Evolutionary conservation across 2,797 vertebrate genomes (phyloP).

Genomic region (Tragopan temminckii): DNA sequence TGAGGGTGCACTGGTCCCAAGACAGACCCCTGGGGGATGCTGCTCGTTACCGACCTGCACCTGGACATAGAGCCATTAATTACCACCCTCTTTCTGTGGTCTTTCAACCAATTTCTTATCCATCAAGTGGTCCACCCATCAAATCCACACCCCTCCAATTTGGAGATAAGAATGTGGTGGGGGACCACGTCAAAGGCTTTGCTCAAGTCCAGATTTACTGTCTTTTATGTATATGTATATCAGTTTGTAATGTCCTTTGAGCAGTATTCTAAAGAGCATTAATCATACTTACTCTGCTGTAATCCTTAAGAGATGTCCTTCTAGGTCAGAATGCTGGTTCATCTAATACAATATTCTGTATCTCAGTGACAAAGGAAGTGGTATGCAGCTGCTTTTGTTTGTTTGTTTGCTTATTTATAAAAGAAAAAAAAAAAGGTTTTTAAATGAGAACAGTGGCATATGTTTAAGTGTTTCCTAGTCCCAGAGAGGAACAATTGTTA

Average conservation of each 20-base stretch:
- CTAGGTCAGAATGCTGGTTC: neutral
- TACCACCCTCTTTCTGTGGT: too few relatives aligned
- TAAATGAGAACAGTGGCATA: neutral
- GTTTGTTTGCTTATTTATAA: neutral
- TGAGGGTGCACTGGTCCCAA: too few relatives aligned
- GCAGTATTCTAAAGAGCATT: neutral
- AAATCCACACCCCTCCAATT: too few relatives aligned
- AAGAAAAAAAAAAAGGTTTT: neutral
- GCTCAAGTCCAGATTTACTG: neutral
- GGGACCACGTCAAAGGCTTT: too few relatives aligned
- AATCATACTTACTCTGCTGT: neutral
- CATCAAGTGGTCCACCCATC: too few relatives aligned
- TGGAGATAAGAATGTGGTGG: too few relatives aligned
- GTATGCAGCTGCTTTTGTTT: neutral
- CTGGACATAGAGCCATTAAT: too few relatives aligned
- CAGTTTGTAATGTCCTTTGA: accelerated
- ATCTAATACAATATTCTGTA: neutral
- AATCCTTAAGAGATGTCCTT: neutral
- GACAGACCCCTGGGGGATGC: too few relatives aligned
- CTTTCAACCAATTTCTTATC: too few relatives aligned
- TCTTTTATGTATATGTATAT: neutral
- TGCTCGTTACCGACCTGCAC: too few relatives aligned
- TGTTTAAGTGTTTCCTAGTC: neutral
- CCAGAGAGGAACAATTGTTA: neutral
- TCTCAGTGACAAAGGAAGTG: neutral